Evolutionary conservation across 2,797 vertebrate genomes (phyloP).

Genomic region (Taeniopygia guttata): DNA sequence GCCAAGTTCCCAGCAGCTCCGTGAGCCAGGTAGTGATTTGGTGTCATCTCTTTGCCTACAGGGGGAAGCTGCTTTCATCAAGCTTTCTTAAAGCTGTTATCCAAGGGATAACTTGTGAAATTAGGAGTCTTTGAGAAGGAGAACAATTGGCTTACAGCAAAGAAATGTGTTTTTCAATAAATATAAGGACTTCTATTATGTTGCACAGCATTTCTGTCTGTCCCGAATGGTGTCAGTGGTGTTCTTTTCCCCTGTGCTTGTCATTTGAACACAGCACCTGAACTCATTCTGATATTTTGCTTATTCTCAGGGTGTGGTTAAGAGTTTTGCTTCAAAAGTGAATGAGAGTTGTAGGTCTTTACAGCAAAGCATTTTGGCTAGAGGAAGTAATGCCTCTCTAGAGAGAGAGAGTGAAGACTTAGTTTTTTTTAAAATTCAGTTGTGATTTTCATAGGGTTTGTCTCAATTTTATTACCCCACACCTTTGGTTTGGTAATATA

Average conservation of each 20-base stretch:
- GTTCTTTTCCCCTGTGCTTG: not conserved
- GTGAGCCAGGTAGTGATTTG: not conserved
- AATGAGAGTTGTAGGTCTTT: not conserved
- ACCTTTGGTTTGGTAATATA: not conserved
- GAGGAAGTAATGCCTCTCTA: not conserved
- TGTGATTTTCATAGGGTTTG: not conserved
- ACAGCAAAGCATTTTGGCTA: not conserved
- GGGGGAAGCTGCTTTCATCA: not conserved
- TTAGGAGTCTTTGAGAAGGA: not conserved
- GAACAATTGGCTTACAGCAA: not conserved
- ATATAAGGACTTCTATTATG: not conserved
- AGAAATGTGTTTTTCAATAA: not conserved
- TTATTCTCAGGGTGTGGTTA: accelerated
- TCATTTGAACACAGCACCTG: not conserved
- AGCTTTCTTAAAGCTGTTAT: not conserved
- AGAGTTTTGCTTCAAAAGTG: not conserved
- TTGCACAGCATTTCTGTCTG: not conserved
- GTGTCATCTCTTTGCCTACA: not conserved
- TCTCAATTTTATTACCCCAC: not conserved
- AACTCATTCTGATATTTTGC: not conserved
- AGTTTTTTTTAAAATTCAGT: not conserved
- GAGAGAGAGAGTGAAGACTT: not conserved
- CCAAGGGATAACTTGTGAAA: not conserved
- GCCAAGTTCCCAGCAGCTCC: not conserved
- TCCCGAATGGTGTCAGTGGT: not conserved